phyloP scores from a whole-genome alignment of 1,140 invertebrate species.

The Heterodera schachtii region DNA sequence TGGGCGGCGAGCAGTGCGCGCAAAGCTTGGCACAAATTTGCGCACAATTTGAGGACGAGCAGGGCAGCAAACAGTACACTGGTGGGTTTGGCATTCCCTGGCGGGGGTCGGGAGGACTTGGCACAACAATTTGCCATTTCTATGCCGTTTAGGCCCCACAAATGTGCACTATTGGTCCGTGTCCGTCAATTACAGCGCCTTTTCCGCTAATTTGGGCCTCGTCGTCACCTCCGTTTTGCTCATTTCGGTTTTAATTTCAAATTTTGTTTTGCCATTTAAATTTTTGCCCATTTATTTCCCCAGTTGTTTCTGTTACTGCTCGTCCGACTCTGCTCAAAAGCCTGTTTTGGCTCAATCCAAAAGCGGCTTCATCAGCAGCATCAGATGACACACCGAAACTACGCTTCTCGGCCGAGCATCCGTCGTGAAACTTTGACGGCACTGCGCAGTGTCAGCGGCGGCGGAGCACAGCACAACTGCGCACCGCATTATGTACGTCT shows the following conservation, averaged over 20 bases:
- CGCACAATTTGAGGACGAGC: background rate
- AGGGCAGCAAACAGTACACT: background rate
- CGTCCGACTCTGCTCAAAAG: background rate
- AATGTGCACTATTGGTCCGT: constrained; percentile 13
- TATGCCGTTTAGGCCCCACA: background rate
- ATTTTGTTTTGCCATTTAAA: background rate
- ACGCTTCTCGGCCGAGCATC: background rate
- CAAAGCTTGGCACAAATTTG: background rate
- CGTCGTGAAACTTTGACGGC: background rate
- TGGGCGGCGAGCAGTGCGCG: background rate
- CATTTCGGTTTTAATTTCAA: background rate
- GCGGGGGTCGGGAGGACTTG: too few relatives aligned
- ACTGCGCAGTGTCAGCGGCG: constrained; percentile 8
- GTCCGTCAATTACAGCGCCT: constrained; percentile 1
- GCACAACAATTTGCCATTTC: background rate
- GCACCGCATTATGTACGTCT: constrained; percentile 5
- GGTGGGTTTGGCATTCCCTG: background rate
- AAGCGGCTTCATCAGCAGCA: constrained; percentile 2
- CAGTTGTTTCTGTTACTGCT: background rate
- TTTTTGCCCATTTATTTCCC: background rate
- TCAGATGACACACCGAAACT: background rate
- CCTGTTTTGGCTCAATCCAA: background rate
- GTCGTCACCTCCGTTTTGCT: background rate
- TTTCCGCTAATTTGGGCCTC: background rate
- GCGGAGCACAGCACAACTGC: background rate